These are phyloP conservation scores for Luffia ferchaultella DNA, from an alignment of 2,888 invertebrate species.

Conservation along the genomic window DNA sequence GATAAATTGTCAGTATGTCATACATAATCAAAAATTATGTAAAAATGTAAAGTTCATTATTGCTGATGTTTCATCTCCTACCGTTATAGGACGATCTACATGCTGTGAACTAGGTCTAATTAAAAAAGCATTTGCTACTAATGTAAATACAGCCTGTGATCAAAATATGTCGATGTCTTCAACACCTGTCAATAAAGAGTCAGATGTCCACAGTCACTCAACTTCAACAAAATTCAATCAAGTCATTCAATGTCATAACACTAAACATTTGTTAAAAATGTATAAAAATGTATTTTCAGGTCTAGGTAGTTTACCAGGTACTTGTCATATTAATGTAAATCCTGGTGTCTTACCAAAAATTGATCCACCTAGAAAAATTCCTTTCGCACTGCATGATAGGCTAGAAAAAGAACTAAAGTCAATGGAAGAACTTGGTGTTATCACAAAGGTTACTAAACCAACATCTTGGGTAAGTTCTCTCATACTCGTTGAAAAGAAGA, in stretches of 20 bases:
- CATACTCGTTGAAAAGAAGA: conserved; percentile 11
- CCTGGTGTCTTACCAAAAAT: too few species aligned
- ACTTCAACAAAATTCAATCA: too few species aligned
- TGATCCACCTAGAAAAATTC: too few species aligned
- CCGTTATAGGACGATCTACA: conserved; percentile 12
- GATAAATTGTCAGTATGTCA: too few species aligned
- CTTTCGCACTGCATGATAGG: conserved; percentile 13
- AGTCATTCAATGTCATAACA: background rate
- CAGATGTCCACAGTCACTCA: too few species aligned
- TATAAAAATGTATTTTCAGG: too few species aligned
- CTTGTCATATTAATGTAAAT: too few species aligned
- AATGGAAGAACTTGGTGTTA: conserved; percentile 16
- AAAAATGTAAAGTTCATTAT: conserved; percentile 8
- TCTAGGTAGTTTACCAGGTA: too few species aligned
- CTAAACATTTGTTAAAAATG: too few species aligned
- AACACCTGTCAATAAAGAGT: too few species aligned
- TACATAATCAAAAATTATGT: too few species aligned
- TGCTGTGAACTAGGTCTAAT: conserved; percentile 14
- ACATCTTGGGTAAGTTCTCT: conserved; percentile 15
- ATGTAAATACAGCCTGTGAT: conserved; percentile 1
- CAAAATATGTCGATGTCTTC: conserved; percentile 8
- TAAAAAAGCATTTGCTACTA: conserved; percentile 12
- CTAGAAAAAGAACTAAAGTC: conserved; percentile 13
- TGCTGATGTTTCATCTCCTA: conserved; percentile 15
- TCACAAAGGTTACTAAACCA: conserved; percentile 14